Conservation (phyloP, 2,888 invertebrate species). For the Brachyopa scutellaris region DNA sequence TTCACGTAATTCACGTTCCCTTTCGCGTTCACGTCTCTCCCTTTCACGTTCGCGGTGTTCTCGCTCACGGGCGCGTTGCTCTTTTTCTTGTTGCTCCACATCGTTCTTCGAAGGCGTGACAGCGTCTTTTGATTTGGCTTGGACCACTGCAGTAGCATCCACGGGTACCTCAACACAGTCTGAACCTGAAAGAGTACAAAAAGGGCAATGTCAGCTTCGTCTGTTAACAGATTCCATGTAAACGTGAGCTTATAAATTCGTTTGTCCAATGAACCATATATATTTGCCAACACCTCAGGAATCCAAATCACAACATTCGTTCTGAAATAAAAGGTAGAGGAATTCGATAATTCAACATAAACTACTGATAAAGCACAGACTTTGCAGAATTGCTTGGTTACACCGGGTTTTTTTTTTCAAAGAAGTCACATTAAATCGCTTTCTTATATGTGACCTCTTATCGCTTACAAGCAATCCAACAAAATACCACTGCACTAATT, state of each 20-base stretch:
- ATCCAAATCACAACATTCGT: slow-evolving; percentile 22
- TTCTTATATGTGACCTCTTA: slow-evolving; percentile 65
- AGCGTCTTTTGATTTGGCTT: slow-evolving; percentile 2
- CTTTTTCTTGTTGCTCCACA: slow-evolving; percentile 45
- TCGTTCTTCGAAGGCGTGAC: neutral
- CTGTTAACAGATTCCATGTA: slow-evolving; percentile 4
- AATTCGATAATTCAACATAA: slow-evolving; percentile 76
- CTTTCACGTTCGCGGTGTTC: slow-evolving; percentile 60
- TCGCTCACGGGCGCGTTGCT: slow-evolving; percentile 69
- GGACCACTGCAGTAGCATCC: slow-evolving; percentile 64
- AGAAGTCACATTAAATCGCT: slow-evolving; percentile 70
- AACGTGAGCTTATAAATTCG: slow-evolving; percentile 26
- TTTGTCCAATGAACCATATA: slow-evolving; percentile 4
- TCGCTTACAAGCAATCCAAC: slow-evolving; percentile 47
- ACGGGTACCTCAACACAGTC: slow-evolving; percentile 81
- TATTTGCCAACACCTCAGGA: slow-evolving; percentile 49
- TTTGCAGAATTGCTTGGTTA: slow-evolving; percentile 73
- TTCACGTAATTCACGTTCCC: slow-evolving; percentile 67
- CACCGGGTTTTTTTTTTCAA: neutral
- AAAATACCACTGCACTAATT: slow-evolving; percentile 51
- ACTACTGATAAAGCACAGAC: slow-evolving; percentile 74
- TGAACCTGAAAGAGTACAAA: slow-evolving; percentile 79
- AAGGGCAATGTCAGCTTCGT: slow-evolving; percentile 47
- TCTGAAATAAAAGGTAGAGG: slow-evolving; percentile 73
- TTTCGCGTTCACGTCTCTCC: slow-evolving; percentile 68